A percentile compares a stretch with the other conserved stretches of the same genome.
Evolutionary conservation across 2,888 invertebrate genomes (phyloP).

Genomic region (Allophyes oxyacanthae): DNA sequence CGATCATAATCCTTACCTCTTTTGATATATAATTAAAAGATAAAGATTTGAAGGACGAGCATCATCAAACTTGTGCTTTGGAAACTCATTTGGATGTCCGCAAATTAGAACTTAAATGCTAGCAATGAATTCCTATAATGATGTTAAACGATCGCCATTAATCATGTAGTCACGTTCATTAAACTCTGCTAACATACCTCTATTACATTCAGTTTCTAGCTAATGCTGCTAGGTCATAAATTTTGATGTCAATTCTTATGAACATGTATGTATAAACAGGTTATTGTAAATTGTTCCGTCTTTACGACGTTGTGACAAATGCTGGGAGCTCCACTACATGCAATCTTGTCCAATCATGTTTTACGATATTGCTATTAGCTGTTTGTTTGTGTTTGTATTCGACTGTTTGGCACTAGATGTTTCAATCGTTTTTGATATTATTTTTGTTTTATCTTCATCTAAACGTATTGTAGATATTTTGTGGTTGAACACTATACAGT

Average conservation of each 20-base stretch:
- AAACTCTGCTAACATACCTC: slow-evolving; percentile 22
- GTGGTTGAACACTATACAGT: too few species aligned
- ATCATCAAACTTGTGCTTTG: slow-evolving; percentile 9
- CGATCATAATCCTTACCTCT: background rate
- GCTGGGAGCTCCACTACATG: slow-evolving; percentile 6
- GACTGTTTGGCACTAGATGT: slow-evolving; percentile 8
- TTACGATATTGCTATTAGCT: slow-evolving; percentile 24
- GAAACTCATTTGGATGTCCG: slow-evolving; percentile 33
- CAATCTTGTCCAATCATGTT: slow-evolving; percentile 36
- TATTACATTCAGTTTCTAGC: slow-evolving; percentile 28
- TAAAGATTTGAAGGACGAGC: slow-evolving; percentile 2
- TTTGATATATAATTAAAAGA: slow-evolving; percentile 3
- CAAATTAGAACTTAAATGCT: slow-evolving; percentile 31
- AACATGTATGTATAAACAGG: slow-evolving; percentile 24
- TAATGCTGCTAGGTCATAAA: slow-evolving; percentile 23
- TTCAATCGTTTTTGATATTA: slow-evolving; percentile 3
- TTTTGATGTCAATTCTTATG: slow-evolving; percentile 30
- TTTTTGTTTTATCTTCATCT: background rate
- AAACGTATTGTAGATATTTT: too few species aligned
- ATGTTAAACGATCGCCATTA: slow-evolving; percentile 30
- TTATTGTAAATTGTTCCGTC: slow-evolving; percentile 43
- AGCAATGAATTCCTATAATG: slow-evolving; percentile 31
- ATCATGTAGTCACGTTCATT: slow-evolving; percentile 30
- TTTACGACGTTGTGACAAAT: slow-evolving; percentile 35
- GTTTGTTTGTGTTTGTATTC: slow-evolving; percentile 32